These are phyloP conservation scores for Crotalus adamanteus DNA, from an alignment of 2,797 vertebrate genomes.

Conservation along the genomic window DNA sequence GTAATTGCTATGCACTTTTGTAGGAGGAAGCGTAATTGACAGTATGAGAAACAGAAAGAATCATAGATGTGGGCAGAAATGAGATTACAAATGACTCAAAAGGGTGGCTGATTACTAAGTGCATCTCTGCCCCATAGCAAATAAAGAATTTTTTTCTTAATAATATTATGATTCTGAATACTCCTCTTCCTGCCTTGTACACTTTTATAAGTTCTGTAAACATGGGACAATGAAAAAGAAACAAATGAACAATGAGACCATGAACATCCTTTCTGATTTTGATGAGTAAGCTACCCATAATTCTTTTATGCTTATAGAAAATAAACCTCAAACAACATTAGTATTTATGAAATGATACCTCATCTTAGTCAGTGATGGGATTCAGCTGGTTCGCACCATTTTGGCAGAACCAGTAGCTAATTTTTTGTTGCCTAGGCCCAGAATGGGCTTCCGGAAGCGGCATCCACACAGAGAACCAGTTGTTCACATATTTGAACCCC, in stretches of 20 bases:
- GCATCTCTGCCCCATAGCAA: slow-evolving; percentile 22
- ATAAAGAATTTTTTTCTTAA: slow-evolving; percentile 43
- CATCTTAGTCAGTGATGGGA: background rate
- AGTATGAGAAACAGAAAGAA: slow-evolving; percentile 47
- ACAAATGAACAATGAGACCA: background rate
- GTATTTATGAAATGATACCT: background rate
- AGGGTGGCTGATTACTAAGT: slow-evolving; percentile 46
- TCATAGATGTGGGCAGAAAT: slow-evolving; percentile 47
- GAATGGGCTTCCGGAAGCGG: no score
- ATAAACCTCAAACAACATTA: background rate
- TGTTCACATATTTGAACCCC: no score
- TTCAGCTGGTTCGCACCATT: no score
- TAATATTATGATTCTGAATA: slow-evolving; percentile 3
- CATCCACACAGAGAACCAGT: no score
- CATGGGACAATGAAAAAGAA: background rate
- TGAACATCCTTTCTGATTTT: background rate
- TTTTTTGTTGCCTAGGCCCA: no score
- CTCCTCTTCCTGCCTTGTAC: background rate
- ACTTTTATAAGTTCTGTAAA: slow-evolving; percentile 26
- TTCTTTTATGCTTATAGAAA: background rate
- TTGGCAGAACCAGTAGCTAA: no score
- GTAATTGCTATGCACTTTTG: slow-evolving; percentile 44
- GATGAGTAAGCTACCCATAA: background rate
- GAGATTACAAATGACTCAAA: slow-evolving; percentile 59
- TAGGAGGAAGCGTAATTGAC: slow-evolving; percentile 46